Percentiles rank a stretch among this genome's conserved stretches.
Evolutionary conservation across 2,797 vertebrate genomes (phyloP).

Genomic region (Megalops cyprinoides): DNA sequence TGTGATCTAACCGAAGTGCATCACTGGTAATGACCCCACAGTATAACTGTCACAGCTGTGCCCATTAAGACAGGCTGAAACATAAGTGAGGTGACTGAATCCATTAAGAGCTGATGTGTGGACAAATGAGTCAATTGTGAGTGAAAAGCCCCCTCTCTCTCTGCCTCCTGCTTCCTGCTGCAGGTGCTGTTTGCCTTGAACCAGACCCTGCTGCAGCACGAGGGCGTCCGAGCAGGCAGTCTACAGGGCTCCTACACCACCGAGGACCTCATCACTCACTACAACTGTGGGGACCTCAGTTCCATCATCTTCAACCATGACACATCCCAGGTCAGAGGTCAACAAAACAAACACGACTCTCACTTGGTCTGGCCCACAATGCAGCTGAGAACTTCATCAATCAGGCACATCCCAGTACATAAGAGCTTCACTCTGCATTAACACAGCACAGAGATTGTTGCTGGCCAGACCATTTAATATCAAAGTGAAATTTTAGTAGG

Average conservation of each 20-base stretch:
- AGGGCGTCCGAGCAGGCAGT: slow-evolving; percentile 81
- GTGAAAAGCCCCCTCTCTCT: not conserved
- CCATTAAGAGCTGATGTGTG: not conserved
- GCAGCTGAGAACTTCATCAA: too few species aligned
- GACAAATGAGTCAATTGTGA: not conserved
- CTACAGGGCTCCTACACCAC: slow-evolving; percentile 83
- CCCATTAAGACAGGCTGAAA: not conserved
- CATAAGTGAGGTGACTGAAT: not conserved
- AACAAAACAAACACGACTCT: too few species aligned
- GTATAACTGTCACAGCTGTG: not conserved
- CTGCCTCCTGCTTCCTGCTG: not conserved
- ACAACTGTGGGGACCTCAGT: slow-evolving; percentile 89
- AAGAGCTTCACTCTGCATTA: too few species aligned
- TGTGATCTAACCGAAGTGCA: not conserved
- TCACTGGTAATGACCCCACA: not conserved
- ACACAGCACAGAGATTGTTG: too few species aligned
- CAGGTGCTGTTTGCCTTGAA: slow-evolving; percentile 91
- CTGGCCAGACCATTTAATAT: too few species aligned
- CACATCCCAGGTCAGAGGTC: slow-evolving; percentile 80
- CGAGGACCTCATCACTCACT: slow-evolving; percentile 89
- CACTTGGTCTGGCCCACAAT: too few species aligned
- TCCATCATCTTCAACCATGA: slow-evolving; percentile 88
- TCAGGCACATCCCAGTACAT: too few species aligned
- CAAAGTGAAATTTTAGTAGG: too few species aligned
- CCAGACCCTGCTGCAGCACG: slow-evolving; percentile 87